phyloP scores from a whole-genome alignment of 2,797 vertebrate species.

The Podargus strigoides region DNA sequence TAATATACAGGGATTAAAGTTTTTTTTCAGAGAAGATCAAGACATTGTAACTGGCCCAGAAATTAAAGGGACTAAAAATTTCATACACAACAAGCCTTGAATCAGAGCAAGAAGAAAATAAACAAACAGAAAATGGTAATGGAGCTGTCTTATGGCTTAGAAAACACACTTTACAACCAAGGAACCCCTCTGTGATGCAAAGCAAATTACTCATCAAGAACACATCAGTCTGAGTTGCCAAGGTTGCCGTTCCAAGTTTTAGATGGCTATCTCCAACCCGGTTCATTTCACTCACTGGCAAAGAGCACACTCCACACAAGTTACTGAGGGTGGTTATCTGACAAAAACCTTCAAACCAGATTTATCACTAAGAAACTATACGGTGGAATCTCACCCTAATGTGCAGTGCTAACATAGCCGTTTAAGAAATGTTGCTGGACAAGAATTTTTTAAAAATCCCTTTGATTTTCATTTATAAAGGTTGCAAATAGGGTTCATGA shows the following conservation, averaged over 20 bases:
- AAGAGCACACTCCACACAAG: background rate
- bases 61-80: background rate
- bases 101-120: background rate
- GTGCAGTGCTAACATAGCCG: background rate
- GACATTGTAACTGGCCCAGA: background rate
- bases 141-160: background rate
- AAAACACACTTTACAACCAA: background rate
- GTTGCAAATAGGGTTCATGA: background rate
- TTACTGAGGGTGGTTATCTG: background rate
- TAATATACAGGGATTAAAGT: background rate
- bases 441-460: background rate
- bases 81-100: background rate
- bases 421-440: background rate
- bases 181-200: background rate
- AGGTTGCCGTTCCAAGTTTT: accelerated
- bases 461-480: background rate
- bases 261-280: background rate
- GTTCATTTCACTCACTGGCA: background rate
- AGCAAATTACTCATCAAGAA: background rate
- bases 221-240: background rate
- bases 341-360: background rate
- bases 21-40: background rate
- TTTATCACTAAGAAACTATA: background rate
- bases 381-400: background rate
- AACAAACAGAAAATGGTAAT: background rate